These are phyloP conservation scores for Gallinago paraguaiae DNA, from an alignment of 2,113 vertebrate species.

Conservation along the genomic window DNA sequence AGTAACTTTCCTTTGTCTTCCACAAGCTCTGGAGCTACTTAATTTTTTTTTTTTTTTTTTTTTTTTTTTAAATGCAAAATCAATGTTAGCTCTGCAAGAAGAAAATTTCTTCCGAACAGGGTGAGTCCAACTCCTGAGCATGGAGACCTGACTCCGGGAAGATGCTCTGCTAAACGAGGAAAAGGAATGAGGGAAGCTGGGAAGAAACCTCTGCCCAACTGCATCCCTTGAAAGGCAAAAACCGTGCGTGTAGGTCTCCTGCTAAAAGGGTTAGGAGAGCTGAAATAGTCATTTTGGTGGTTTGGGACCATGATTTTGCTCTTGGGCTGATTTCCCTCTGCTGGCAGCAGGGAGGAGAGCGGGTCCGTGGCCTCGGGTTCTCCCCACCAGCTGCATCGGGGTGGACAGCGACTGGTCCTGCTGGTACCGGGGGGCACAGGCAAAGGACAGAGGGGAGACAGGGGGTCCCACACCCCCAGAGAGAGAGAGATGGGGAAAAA, in stretches of 20 bases:
- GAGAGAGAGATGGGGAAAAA: neutral
- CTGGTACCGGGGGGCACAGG: accelerated
- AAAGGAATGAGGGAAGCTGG: neutral
- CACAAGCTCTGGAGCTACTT: neutral
- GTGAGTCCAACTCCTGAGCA: neutral
- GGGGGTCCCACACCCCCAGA: neutral
- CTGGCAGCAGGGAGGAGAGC: neutral
- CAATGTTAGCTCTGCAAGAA: neutral
- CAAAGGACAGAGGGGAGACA: accelerated
- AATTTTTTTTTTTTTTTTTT: too few species aligned
- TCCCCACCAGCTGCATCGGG: accelerated
- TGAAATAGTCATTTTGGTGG: accelerated
- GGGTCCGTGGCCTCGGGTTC: neutral
- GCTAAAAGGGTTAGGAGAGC: neutral
- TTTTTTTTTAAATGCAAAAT: neutral
- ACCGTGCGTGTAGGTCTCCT: neutral
- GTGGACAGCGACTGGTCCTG: accelerated
- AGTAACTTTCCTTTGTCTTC: neutral
- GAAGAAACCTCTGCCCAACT: neutral
- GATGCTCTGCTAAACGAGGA: neutral
- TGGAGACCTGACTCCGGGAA: neutral
- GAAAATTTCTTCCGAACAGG: neutral
- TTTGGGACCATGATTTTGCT: neutral
- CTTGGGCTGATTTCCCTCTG: neutral
- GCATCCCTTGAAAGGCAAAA: neutral